Base-by-base conservation (phyloP, 1,140 invertebrate species). In the Onthophagus taurus region DNA sequence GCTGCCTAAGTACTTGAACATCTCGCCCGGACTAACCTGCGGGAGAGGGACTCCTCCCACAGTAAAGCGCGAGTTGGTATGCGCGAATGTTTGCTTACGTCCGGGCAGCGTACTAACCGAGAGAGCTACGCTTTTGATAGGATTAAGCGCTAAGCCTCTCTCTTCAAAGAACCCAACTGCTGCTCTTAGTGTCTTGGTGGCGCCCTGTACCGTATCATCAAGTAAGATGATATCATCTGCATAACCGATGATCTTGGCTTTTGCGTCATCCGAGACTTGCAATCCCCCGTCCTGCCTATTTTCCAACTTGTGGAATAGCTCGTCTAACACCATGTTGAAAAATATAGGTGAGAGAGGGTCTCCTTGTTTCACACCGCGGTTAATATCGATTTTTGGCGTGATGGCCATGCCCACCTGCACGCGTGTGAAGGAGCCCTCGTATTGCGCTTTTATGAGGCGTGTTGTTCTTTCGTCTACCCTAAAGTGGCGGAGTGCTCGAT, bases 241-340 rank as follows among this genome's bases (percentile, higher is more conserved):
- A 26, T 26, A 26, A n/a, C 24, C 24, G 24, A 26, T n/a, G n/a
- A n/a, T n/a, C n/a, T n/a, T n/a, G n/a, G n/a, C n/a, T n/a, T n/a
- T n/a, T n/a, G n/a, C n/a, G n/a, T n/a, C n/a, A n/a, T n/a, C n/a
- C n/a, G n/a, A n/a, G n/a, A n/a, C n/a, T n/a, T n/a, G n/a, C n/a
- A n/a, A n/a, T n/a, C n/a, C n/a, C n/a, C n/a, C n/a, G n/a, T n/a
- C 44, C 33, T 47, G 37, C 18, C 41, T 26, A 9, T 35, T 29
- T 29, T 44, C 42, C 42, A 44, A 21, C 31, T 33, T 48, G 13
- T 2, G 12, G 12, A 44, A 21, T 30, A 44, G 17, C n/a, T 30
- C 59, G 44, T 44, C 42, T 1, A 44, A 19, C 18, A 44, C 42
- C 35, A 31, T 23, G 31, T 44, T 44, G 16, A 44, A 44, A 8